These are phyloP conservation scores for Lithodes maja DNA, from an alignment of 2,888 invertebrate genomes.

Conservation along the genomic window DNA sequence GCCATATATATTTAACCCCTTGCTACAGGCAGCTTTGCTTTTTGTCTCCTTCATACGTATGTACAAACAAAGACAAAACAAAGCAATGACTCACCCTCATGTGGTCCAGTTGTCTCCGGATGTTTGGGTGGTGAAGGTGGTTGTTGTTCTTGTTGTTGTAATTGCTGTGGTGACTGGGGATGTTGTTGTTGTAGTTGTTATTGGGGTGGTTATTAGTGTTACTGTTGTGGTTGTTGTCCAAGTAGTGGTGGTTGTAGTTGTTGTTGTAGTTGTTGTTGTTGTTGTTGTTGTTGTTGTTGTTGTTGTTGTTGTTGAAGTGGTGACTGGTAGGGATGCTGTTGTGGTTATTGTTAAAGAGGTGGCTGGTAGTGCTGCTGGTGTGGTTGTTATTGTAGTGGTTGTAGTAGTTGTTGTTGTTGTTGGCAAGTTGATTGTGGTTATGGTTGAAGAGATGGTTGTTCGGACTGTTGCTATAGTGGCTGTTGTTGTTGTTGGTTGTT, in stretches of 20 bases:
- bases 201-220: background rate
- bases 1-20: no score
- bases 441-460: background rate
- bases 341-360: background rate
- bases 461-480: background rate
- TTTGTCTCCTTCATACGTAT: no score
- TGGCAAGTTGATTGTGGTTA: background rate
- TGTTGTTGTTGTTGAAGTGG: background rate
- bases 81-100: no score
- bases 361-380: background rate
- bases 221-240: background rate
- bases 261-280: background rate
- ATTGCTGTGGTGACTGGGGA: background rate
- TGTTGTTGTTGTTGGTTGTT: background rate
- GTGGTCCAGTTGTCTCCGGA: no score
- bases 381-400: slow-evolving; percentile 7
- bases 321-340: background rate
- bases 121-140: background rate
- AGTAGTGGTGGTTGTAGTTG: background rate
- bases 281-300: background rate
- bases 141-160: background rate
- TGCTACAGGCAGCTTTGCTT: no score
- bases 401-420: slow-evolving; percentile 8
- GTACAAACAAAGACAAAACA: no score
- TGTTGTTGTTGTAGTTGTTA: background rate